These are phyloP conservation scores for Hapalemur alaotrensis DNA, from an alignment of 2,797 vertebrate species.

Conservation along the genomic window DNA sequence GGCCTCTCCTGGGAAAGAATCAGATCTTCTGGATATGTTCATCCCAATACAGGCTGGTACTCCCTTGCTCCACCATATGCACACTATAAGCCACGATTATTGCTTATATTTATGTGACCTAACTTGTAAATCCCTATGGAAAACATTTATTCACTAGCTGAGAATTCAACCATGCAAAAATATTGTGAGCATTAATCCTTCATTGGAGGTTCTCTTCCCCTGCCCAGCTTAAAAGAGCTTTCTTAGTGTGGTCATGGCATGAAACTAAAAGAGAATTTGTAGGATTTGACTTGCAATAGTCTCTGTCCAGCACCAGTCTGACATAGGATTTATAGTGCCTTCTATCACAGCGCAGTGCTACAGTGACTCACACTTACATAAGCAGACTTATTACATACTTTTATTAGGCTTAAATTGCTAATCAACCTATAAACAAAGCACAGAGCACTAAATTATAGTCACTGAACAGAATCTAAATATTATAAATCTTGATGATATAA, in stretches of 20 bases:
- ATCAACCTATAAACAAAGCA: slow-evolving; percentile 21
- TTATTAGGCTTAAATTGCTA: slow-evolving; percentile 9
- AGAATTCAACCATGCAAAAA: slow-evolving; percentile 1
- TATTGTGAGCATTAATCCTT: background rate
- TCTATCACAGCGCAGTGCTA: background rate
- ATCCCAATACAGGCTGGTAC: background rate
- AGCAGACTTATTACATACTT: background rate
- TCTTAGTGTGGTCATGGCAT: background rate
- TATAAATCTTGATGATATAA: slow-evolving; percentile 45
- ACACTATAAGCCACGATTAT: background rate
- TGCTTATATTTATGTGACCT: background rate
- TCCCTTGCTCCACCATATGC: background rate
- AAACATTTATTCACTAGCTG: background rate
- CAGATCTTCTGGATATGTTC: background rate
- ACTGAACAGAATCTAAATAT: slow-evolving; percentile 19
- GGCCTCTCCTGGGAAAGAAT: background rate
- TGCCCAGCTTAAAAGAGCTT: background rate
- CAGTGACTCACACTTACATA: background rate
- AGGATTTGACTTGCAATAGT: background rate
- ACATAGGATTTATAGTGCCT: background rate
- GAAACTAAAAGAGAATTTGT: background rate
- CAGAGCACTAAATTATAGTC: background rate
- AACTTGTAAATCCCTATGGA: background rate
- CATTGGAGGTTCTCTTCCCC: background rate
- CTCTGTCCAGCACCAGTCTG: background rate